Base-by-base conservation (phyloP, 2,888 invertebrate genomes). In the Tenthredo scrophulariae region DNA sequence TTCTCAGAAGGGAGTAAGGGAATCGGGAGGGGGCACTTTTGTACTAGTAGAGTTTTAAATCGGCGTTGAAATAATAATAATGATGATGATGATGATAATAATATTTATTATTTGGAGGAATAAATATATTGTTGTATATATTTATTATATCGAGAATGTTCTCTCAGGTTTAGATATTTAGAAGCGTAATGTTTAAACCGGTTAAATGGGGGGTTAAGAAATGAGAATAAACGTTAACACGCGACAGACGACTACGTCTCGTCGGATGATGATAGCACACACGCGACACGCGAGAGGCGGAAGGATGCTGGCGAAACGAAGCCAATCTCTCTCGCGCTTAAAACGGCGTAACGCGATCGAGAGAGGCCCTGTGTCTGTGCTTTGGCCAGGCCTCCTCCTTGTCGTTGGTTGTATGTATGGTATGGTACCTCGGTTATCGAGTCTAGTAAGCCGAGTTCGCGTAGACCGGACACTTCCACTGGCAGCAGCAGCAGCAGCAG, bases 301-400 rank as follows among this genome's bases (percentile, higher is more conserved):
- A 70, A 43, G 85, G 75, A 75, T 84, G 85, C 84, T 75, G 75
- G 75, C 77, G 62, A 65, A 84, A 54, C 75, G 84, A 77, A 77
- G 77, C 77, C 77, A 77, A 77, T 54, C 29, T 77, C 77, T 37
- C 54, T 50, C 54, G 29, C 77, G 50, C 29, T n/a, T 33, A 72
- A 72, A 72, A 72, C 37, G 75, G n/a, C 15, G 26, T 26, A 70
- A 70, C 70, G 75, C 75, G 75, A 75, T 75, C 75, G 26, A 75
- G 54, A 46, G 54, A 33, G 33, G 58, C 75, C 5, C 50, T 40
- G 50, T 33, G 70, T 18, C 37, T 37, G 70, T 37, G 37, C 37
- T 70, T 70, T 33, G 18, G 70, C 37, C 70, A 37, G 70, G 37
- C 37, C 54, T 33, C 79, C 79, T 54, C 58, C 46, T 37, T 26